phyloP scores from a whole-genome alignment of 2,797 vertebrate species.

The Rhynchonycteris naso region DNA sequence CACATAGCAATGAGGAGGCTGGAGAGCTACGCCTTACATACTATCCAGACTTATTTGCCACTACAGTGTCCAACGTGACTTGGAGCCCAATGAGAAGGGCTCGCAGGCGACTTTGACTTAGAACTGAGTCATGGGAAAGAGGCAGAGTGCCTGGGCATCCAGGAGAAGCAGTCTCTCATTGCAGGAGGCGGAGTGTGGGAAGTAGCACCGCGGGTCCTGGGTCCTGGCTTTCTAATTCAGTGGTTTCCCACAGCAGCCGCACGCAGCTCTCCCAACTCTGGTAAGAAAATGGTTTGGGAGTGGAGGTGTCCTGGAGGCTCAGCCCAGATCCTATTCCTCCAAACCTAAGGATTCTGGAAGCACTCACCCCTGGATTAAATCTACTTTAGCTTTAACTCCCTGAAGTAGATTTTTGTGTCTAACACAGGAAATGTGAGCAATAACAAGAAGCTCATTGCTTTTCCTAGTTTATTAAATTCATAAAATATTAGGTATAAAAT shows the following conservation, averaged over 20 bases:
- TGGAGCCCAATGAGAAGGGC: background rate
- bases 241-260: background rate
- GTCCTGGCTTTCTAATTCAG: background rate
- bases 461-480: conserved; percentile 68
- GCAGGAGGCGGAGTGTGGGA: rapidly evolving
- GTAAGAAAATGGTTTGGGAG: background rate
- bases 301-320: background rate
- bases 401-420: background rate
- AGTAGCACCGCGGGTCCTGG: background rate
- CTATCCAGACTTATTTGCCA: background rate
- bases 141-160: background rate
- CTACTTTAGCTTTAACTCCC: conserved; percentile 34
- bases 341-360: conserved; percentile 2
- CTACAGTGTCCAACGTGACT: rapidly evolving
- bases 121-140: background rate
- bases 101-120: background rate
- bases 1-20: background rate
- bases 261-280: background rate
- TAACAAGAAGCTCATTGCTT: conserved; percentile 56
- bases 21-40: background rate
- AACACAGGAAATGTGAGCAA: conserved; percentile 58
- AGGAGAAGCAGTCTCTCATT: background rate
- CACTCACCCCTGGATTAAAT: background rate
- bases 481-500: conserved; percentile 68
- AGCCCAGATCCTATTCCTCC: background rate